Evolutionary conservation across 2,888 invertebrate genomes (phyloP).

Genomic region (Calephelis perditalis): DNA sequence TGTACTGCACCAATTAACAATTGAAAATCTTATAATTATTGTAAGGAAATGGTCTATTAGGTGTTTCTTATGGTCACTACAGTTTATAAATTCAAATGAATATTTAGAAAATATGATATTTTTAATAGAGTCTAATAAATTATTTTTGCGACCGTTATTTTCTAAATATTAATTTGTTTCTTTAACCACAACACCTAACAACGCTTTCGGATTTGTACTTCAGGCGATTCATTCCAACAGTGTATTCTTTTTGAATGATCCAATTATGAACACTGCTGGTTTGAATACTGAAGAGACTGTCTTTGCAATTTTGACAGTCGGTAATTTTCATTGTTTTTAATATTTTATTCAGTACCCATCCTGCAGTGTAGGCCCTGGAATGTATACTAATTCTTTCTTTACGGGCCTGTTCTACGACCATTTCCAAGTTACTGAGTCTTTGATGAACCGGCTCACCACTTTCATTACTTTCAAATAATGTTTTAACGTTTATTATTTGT

Average conservation of each 20-base stretch:
- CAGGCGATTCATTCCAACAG: background rate
- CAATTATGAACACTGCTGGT: background rate
- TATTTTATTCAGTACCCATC: conserved; percentile 30
- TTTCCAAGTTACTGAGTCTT: background rate
- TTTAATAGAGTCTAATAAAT: conserved; percentile 21
- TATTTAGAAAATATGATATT: conserved; percentile 24
- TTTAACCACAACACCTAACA: conserved; percentile 16
- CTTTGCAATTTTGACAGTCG: conserved; percentile 20
- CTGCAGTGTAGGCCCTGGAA: conserved; percentile 31
- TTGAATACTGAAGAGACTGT: background rate
- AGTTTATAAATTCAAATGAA: conserved; percentile 26
- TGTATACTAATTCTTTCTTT: conserved; percentile 25
- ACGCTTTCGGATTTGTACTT: no score
- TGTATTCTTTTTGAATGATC: background rate
- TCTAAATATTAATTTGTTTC: conserved; percentile 16
- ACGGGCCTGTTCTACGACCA: no score
- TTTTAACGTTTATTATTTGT: no score
- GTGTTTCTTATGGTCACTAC: conserved; percentile 11
- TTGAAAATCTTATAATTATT: conserved; percentile 19
- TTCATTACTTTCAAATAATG: no score
- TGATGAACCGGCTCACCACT: no score
- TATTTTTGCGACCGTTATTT: conserved; percentile 3
- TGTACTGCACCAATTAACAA: conserved; percentile 28
- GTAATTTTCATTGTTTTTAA: conserved; percentile 23
- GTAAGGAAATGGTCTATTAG: conserved; percentile 21